Evolutionary conservation across 2,888 invertebrate genomes (phyloP), one percentile per base, ranked within the genome.

Genomic region (Anthrax anthrax): DNA sequence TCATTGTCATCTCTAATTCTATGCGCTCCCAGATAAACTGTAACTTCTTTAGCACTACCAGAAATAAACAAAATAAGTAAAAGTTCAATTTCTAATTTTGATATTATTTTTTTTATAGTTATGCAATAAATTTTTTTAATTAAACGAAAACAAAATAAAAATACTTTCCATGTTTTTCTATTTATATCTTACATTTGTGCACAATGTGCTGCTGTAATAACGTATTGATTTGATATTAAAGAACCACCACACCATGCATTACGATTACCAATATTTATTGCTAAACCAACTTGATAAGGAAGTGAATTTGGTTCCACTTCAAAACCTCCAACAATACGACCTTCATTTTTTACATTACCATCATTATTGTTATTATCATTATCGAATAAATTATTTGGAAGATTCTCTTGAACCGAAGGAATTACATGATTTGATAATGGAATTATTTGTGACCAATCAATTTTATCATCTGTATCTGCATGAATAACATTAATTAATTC

Each of bases 301-400:
- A 67, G 63, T 32, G 58, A 55, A 45, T 62, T 54, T 0, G 59
- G 60, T 47, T 56, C 53, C 9, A 64, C 67, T 27, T 63, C 61
- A 48, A 56, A 56, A 29, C 66, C 66, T 32, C 66, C 66, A 44
- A 65, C 57, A 4, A 66, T 67, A 32, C 65, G 63, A 55, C 62
- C 63, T 8, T 38, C 17, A 16, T 37, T n/a, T 12, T 3, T 14
- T 8, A 2, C 36, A 16, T 36, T 36, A 4, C 9, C 13, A 32
- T 12, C 12, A 8, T 27, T 32, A 12, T 32, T 32, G 9, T 32
- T 12, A 32, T 32, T 32, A 12, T 4, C 5, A n/a, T n/a, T n/a
- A n/a, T n/a, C n/a, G n/a, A n/a, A n/a, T n/a, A n/a, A n/a, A n/a
- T n/a, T n/a, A 27, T 27, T 27, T 12, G 29, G 29, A 12, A 32